Evolutionary conservation across 2,888 invertebrate species (phyloP).

Genomic region (Chironomus riparius): DNA sequence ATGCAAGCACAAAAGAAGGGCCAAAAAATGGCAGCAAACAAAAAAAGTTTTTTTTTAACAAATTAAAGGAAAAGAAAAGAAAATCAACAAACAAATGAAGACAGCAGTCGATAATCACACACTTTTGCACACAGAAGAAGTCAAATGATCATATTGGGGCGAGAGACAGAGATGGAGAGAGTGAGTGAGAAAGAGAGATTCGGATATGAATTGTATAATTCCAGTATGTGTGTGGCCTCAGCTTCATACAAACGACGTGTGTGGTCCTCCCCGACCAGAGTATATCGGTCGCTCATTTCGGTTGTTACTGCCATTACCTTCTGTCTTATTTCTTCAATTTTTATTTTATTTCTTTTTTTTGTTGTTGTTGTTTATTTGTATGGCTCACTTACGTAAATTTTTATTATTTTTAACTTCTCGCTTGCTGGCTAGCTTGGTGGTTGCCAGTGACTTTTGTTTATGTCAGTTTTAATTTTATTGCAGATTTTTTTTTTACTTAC

Average conservation of each 20-base stretch:
- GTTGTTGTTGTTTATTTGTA: no score
- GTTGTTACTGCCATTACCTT: not conserved
- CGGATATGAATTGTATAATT: slow-evolving; percentile 12
- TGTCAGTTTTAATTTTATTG: no score
- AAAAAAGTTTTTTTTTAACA: not conserved
- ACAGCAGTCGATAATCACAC: not conserved
- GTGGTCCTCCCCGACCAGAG: not conserved
- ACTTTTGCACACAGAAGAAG: not conserved
- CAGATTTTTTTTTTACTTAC: no score
- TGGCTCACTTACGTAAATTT: not conserved
- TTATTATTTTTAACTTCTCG: not conserved
- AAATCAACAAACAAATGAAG: not conserved
- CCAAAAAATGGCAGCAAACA: no score
- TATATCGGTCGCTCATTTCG: not conserved
- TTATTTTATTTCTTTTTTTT: no score
- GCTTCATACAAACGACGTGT: slow-evolving; percentile 2
- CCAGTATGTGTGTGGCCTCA: not conserved
- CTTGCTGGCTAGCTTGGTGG: not conserved
- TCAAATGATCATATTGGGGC: not conserved
- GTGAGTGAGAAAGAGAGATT: not conserved
- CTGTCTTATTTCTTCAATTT: not conserved
- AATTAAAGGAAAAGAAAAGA: not conserved
- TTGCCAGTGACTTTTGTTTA: not conserved
- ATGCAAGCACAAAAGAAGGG: no score
- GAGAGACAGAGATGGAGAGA: not conserved